Base-by-base conservation (phyloP, 2,797 vertebrate species). In the Clarias fuscus region DNA sequence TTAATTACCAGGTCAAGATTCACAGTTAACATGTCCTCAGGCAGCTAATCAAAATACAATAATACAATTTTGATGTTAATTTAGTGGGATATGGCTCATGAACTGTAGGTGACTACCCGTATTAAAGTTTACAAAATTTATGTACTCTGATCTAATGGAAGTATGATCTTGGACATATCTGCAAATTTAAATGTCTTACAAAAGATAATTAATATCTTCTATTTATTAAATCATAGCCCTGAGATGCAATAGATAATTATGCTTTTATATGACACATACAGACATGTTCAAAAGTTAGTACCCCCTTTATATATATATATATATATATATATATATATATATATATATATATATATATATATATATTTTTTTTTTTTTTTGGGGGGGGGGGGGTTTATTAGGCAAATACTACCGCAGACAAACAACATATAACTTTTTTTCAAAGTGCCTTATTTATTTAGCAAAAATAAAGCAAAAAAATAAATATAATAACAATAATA, bases 1-100 rank as follows among this genome's bases (percentile, higher is more conserved):
- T 91, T 92, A 93, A 88, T 89, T 90, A 90, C 90, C 89, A 91
- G 93, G 93, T 92, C 92, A 91, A 90, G 14, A 33, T 22, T 37
- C 56, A 61, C 8, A 59, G n/a, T 59, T 93, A 92, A 92, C 93
- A 89, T 90, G 85, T 68, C 88, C 91, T 90, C 90, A 90, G 91
- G 92, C 91, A 91, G 93, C 93, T 93, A 59, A 20, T 59, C 53
- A 33, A 77, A 13, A 59, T 27, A 59, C 8, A 59, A 1, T 6
- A 59, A 56, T 27, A 56, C 5, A 3, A 53, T 53, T 75, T 8
- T 75, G 24, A 76, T 33, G 10, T 22, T 77, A 77, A 27, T 77
- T 77, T 27, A 30, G 15, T 77, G 3, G n/a, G 15, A 30, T 11
- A 58, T 59, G 17, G 27, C 30, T 11, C 13, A n/a, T 75, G 43